These are phyloP conservation scores for Stictonetta naevosa DNA, from an alignment of 2,113 vertebrate species.

Conservation along the genomic window DNA sequence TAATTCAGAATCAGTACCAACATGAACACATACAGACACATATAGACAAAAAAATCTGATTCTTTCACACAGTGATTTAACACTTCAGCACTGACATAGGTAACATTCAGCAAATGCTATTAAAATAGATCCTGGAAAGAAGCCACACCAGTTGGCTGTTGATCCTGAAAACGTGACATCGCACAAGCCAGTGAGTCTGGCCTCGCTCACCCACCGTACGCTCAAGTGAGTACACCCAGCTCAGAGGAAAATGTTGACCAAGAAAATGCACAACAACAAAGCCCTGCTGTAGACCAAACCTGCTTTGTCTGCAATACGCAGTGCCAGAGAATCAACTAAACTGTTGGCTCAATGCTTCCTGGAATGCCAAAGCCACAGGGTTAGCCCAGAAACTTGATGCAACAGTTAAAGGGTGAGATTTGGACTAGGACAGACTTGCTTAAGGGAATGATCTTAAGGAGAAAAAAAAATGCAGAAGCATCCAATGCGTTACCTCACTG, in stretches of 20 bases:
- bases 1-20: not conserved
- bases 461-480: not conserved
- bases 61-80: not conserved
- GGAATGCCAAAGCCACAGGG: not conserved
- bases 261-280: not conserved
- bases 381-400: not conserved
- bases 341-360: not conserved
- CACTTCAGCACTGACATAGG: not conserved
- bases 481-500: not conserved
- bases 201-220: not conserved
- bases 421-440: not conserved
- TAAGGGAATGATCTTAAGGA: not conserved
- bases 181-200: not conserved
- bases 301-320: not conserved
- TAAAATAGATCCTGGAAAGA: not conserved
- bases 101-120: not conserved
- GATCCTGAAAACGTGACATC: accelerated
- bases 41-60: not conserved
- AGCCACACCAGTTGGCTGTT: not conserved
- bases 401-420: not conserved
- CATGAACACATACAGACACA: accelerated
- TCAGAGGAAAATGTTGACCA: not conserved
- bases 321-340: not conserved
- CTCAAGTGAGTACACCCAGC: not conserved
- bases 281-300: not conserved